These are phyloP conservation scores for Eospalax fontanierii DNA, from an alignment of 2,797 vertebrate species.

Conservation along the genomic window DNA sequence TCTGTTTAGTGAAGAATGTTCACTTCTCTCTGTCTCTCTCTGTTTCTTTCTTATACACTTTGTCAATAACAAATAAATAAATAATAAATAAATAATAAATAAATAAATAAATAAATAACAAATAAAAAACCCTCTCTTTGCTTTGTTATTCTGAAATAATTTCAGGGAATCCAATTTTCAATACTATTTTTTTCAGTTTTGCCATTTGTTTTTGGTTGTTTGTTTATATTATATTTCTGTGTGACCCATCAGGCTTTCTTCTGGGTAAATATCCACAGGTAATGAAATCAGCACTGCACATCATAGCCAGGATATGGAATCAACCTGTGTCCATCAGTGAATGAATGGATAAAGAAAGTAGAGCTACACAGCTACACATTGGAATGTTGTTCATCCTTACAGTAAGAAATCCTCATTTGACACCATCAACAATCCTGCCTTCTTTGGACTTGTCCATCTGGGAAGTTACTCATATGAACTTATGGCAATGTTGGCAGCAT, in stretches of 20 bases:
- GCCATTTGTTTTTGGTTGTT: no score
- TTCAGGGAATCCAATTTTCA: not conserved
- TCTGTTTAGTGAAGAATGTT: not conserved
- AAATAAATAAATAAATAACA: no score
- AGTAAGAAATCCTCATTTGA: not conserved
- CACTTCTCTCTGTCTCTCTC: not conserved
- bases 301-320: not conserved
- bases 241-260: not conserved
- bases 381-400: not conserved
- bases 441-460: not conserved
- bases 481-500: no score
- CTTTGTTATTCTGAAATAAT: not conserved
- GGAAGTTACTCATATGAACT: no score
- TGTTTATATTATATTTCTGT: not conserved
- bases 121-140: no score
- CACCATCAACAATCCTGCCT: not conserved
- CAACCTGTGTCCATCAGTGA: not conserved
- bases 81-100: no score
- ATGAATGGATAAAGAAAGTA: not conserved
- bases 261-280: not conserved
- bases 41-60: not conserved
- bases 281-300: not conserved
- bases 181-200: not conserved
- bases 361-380: fast-evolving
- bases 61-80: constrained; percentile 24